Percentiles rank a stretch among this genome's conserved stretches.
Evolutionary conservation across 2,888 invertebrate species (phyloP).

Genomic region (Lucinisca nassula): DNA sequence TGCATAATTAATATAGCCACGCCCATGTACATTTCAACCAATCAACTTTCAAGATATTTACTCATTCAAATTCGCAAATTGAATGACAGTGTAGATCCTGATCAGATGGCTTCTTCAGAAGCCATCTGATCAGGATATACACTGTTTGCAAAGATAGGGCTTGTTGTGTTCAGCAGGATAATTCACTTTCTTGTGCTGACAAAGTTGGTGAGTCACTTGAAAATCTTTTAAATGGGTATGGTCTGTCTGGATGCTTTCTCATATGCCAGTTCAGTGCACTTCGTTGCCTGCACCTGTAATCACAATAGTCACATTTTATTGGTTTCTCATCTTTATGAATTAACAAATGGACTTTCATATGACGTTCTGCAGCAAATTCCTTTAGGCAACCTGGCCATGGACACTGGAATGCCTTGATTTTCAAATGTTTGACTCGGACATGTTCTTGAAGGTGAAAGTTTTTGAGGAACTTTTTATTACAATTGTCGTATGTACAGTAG

Average conservation of each 20-base stretch:
- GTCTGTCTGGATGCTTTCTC: slow-evolving; percentile 82
- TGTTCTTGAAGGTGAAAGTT: slow-evolving; percentile 79
- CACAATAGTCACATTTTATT: slow-evolving; percentile 82
- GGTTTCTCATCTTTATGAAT: slow-evolving; percentile 83
- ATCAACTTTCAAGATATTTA: too few species aligned
- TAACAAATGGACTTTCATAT: slow-evolving; percentile 80
- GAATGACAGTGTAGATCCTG: too few species aligned
- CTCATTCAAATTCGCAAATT: too few species aligned
- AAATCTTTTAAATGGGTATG: slow-evolving; percentile 70
- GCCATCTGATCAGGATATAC: too few species aligned
- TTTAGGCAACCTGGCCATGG: slow-evolving; percentile 79
- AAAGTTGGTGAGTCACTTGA: slow-evolving; percentile 50
- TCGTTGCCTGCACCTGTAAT: slow-evolving; percentile 82
- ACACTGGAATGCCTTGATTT: slow-evolving; percentile 75
- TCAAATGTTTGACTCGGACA: slow-evolving; percentile 77
- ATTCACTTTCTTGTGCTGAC: slow-evolving; percentile 61
- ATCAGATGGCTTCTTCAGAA: too few species aligned
- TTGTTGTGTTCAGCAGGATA: too few species aligned
- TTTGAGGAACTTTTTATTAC: slow-evolving; percentile 75
- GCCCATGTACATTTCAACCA: too few species aligned
- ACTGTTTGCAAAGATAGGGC: too few species aligned
- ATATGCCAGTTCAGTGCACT: slow-evolving; percentile 85
- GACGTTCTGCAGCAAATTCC: slow-evolving; percentile 77
- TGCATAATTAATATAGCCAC: too few species aligned
- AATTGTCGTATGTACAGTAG: slow-evolving; percentile 75